Conservation (phyloP, 2,113 vertebrate species). For the Cheirogaleus medius region DNA sequence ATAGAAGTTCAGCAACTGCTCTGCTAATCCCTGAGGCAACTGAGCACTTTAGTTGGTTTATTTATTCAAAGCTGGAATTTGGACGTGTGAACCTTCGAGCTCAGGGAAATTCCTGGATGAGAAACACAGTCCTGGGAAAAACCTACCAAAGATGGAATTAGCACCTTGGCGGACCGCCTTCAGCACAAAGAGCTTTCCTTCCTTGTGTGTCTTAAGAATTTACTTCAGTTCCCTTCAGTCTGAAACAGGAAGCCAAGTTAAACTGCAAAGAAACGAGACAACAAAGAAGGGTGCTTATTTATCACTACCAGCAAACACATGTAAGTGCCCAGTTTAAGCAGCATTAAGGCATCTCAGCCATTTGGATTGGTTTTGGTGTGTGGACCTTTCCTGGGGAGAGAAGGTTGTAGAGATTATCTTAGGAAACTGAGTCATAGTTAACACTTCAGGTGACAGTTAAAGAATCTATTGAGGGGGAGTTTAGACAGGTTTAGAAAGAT, state of each 20-base stretch:
- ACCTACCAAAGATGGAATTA: constrained; percentile 63
- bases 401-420: background rate
- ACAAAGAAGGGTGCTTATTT: background rate
- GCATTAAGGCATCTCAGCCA: background rate
- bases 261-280: background rate
- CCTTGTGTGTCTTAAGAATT: background rate
- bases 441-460: background rate
- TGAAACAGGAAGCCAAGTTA: constrained; percentile 15
- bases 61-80: constrained; percentile 70
- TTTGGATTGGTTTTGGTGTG: background rate
- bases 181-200: constrained; percentile 39
- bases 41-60: constrained; percentile 66
- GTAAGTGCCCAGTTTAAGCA: background rate
- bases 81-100: constrained; percentile 18
- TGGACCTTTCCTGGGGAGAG: background rate
- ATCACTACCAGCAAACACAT: constrained; percentile 9
- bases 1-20: constrained; percentile 37
- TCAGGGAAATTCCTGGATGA: constrained; percentile 44
- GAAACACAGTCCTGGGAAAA: constrained; percentile 42
- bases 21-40: background rate
- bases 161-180: constrained; percentile 53
- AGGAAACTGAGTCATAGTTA: constrained; percentile 22
- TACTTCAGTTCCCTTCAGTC: constrained; percentile 15
- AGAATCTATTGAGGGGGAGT: background rate
- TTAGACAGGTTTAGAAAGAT: background rate